Evolutionary conservation across 2,797 vertebrate species (phyloP).

Genomic region (Phrynocephalus vlangalii): DNA sequence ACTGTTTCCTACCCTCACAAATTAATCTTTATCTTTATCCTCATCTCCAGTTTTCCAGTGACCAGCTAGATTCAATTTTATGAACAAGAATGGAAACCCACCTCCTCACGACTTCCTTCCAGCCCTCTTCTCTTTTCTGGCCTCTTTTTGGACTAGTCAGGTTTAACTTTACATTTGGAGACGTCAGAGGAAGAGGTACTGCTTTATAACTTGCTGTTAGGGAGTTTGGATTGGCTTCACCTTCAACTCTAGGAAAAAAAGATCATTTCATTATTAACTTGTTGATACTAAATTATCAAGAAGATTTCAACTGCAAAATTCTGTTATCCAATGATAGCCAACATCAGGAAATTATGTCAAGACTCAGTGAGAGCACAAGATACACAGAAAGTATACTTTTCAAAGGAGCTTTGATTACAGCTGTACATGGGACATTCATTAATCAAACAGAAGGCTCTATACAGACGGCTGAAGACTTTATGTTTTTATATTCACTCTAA

Average conservation of each 20-base stretch:
- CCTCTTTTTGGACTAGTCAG: conserved; percentile 96
- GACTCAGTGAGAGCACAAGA: neutral
- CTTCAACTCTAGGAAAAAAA: conserved; percentile 76
- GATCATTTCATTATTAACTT: conserved; percentile 48
- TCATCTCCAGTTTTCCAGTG: neutral
- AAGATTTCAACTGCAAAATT: neutral
- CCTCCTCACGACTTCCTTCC: conserved; percentile 99
- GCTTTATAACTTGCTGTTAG: conserved; percentile 89
- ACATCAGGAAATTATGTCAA: neutral
- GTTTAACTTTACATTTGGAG: conserved; percentile 95
- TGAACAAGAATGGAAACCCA: conserved; percentile 54
- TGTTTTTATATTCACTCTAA: no score
- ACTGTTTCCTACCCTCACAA: neutral
- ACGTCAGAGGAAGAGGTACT: conserved; percentile 90
- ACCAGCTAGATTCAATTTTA: neutral
- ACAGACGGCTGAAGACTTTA: no score
- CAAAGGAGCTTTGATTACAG: neutral
- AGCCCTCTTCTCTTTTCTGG: conserved; percentile 98
- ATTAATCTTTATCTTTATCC: no score
- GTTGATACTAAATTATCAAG: conserved; percentile 15
- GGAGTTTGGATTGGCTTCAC: conserved; percentile 85
- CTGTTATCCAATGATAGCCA: neutral
- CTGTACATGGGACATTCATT: neutral
- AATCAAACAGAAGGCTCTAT: neutral
- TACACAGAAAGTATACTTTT: neutral